A percentile compares a stretch with the other conserved stretches of the same genome.
phyloP scores from a whole-genome alignment of 2,888 invertebrate species.

The Smittia sp. region DNA sequence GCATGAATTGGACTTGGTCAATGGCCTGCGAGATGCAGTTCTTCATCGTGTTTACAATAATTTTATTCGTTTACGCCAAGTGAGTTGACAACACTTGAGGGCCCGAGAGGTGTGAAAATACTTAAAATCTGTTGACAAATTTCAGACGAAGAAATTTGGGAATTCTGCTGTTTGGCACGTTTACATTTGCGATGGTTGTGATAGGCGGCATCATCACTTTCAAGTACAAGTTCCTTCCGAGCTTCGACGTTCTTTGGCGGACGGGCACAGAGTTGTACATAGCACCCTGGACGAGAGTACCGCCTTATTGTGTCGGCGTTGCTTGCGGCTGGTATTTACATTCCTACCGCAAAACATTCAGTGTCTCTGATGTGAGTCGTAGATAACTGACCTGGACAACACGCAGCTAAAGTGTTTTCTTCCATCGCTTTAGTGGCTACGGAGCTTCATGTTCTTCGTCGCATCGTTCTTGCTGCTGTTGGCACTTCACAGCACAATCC shows the following conservation, averaged over 20 bases:
- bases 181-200: constrained; percentile 27
- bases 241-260: constrained; percentile 50
- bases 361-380: constrained; percentile 42
- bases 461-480: constrained; percentile 13
- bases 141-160: constrained; percentile 39
- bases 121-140: too few species aligned
- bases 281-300: constrained; percentile 56
- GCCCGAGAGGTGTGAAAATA: too few species aligned
- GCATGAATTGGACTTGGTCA: constrained; percentile 55
- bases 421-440: background rate
- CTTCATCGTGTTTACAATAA: constrained; percentile 49
- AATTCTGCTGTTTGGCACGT: constrained; percentile 33
- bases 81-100: too few species aligned
- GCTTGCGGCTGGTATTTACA: constrained; percentile 54
- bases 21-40: constrained; percentile 55
- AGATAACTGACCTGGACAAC: constrained; percentile 46
- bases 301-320: constrained; percentile 56
- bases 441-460: constrained; percentile 28
- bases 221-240: constrained; percentile 40
- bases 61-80: constrained; percentile 51
- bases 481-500: constrained; percentile 30
- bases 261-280: constrained; percentile 55
- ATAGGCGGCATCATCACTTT: constrained; percentile 14
- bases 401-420: background rate
- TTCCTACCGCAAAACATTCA: constrained; percentile 11